Percentiles rank a stretch among this genome's conserved stretches.
Evolutionary conservation across 2,113 vertebrate genomes (phyloP).

Genomic region (Canis aureus): DNA sequence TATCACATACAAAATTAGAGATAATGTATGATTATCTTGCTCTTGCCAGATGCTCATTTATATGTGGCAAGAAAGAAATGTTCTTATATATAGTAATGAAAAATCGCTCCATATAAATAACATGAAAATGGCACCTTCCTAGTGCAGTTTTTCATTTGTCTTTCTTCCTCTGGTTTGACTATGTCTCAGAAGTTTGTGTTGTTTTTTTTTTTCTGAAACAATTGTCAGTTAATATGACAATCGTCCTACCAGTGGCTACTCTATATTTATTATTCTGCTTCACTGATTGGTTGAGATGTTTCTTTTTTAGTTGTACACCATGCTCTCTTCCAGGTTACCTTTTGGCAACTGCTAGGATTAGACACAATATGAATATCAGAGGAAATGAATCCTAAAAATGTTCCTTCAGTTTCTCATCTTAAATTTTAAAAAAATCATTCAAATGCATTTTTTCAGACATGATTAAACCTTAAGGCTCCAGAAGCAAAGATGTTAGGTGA

Average conservation of each 20-base stretch:
- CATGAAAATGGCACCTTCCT: background rate
- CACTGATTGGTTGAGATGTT: background rate
- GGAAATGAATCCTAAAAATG: background rate
- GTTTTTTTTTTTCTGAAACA: constrained; percentile 3
- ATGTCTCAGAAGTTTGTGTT: background rate
- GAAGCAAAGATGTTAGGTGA: background rate
- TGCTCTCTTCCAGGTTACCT: background rate
- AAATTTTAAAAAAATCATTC: background rate
- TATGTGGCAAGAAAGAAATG: background rate
- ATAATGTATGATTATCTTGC: background rate
- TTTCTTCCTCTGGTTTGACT: background rate
- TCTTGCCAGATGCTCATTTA: background rate
- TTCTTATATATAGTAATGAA: background rate
- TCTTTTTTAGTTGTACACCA: background rate
- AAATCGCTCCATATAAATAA: background rate
- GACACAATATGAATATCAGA: constrained; percentile 1
- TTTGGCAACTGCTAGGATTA: background rate
- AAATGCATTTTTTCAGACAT: background rate
- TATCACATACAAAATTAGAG: background rate
- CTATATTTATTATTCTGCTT: background rate
- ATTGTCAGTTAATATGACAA: background rate
- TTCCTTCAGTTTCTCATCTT: constrained; percentile 37
- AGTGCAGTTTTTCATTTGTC: background rate
- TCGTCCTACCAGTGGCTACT: background rate
- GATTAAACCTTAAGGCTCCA: background rate